Evolutionary conservation across 1,140 invertebrate species (phyloP), one percentile per base, ranked within the genome.

Genomic region (Oreohelix idahoensis): DNA sequence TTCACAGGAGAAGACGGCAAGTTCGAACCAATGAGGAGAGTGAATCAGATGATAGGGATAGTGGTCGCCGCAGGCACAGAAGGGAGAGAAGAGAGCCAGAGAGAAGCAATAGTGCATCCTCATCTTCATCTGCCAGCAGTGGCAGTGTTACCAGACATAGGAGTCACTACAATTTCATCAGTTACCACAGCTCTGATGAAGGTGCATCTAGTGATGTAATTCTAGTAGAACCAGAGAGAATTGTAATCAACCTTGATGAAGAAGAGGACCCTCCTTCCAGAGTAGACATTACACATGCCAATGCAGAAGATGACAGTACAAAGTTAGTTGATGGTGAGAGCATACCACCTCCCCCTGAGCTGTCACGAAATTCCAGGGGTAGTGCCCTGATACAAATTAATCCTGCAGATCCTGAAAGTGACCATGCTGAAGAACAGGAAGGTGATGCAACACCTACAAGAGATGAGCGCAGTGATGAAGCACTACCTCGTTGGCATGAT

Each of bases 401-500:
- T 58, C 80, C 69, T 58, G 80, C 42, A 38, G 71, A 58, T 11
- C 42, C n/a, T 35, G 80, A 74, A 1, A 42, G 1, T 38, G 58
- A 66, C 38, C 29, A 29, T 15, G 38, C 17, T 4, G 80, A 74
- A 26, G 80, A 71, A 8, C 35, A 36, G 17, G 80, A 82, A 74
- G 80, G 80, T n/a, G 80, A 82, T 82, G 80, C 80, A 20, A 82
- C 80, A 26, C 80, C 80, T 29, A 82, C 80, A 38, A 38, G 80
- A 74, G 80, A 82, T 82, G 80, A 82, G 51, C 70, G 38, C 29
- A 53, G 66, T 45, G 80, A 82, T 75, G 29, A 58, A 29, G 36
- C 66, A 15, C 36, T 8, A 17, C 23, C 26, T 53, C 17, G 23
- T 42, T 35, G 26, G 51, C 29, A 35, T 82, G 32, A 39, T 13